A percentile compares a stretch with the other conserved stretches of the same genome.
These are phyloP conservation scores for Lytechinus variegatus DNA, from an alignment of 35 echinoderm and acorn worm species.

Conservation along the genomic window DNA sequence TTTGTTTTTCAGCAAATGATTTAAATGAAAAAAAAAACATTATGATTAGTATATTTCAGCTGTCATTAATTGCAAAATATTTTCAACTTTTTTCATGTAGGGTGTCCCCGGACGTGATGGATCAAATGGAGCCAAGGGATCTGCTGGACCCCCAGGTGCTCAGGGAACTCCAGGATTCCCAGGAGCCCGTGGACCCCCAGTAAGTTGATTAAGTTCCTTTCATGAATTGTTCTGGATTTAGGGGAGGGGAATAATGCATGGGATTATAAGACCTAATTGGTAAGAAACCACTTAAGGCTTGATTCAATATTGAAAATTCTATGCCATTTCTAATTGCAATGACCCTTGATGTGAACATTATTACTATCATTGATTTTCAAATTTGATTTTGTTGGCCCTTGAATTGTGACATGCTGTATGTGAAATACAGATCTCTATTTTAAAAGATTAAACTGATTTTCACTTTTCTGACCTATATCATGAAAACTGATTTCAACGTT, in stretches of 20 bases:
- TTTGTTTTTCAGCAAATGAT: too few relatives aligned
- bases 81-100: constrained; percentile 15
- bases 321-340: background rate
- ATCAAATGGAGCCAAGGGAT: constrained; percentile 77
- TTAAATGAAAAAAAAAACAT: background rate
- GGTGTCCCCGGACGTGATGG: constrained; percentile 89
- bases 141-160: constrained; percentile 75
- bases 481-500: too few relatives aligned
- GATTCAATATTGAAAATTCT: background rate
- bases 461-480: too few relatives aligned
- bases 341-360: background rate
- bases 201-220: background rate
- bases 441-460: too few relatives aligned
- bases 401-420: too few relatives aligned
- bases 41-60: too few relatives aligned
- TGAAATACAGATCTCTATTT: too few relatives aligned
- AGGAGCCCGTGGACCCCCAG: constrained; percentile 60
- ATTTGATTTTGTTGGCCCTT: too few relatives aligned
- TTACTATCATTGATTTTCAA: too few relatives aligned
- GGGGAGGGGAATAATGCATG: constrained; percentile 38
- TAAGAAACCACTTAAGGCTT: background rate
- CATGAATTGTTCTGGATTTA: constrained; percentile 25
- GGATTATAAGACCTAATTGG: constrained; percentile 53
- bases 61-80: too few relatives aligned
- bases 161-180: constrained; percentile 82